Evolutionary conservation across 2,797 vertebrate genomes (phyloP).

Genomic region (Champsocephalus esox): DNA sequence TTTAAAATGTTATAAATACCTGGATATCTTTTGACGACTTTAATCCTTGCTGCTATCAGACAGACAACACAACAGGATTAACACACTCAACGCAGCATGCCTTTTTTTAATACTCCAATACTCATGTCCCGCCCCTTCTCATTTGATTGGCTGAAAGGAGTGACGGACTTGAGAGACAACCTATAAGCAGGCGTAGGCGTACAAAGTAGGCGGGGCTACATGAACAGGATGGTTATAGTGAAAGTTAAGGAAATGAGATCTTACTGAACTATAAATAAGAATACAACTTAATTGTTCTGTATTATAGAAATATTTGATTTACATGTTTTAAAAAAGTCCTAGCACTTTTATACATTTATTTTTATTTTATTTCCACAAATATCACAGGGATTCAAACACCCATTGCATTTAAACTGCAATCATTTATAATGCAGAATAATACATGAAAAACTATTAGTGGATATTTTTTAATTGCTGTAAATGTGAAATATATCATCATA

Average conservation of each 20-base stretch:
- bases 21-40: accelerated
- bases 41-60: accelerated
- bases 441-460: too few species aligned
- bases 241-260: constrained; percentile 51
- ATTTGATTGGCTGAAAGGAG: constrained; percentile 25
- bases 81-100: neutral
- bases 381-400: neutral
- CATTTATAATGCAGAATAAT: neutral
- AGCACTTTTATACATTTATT: too few species aligned
- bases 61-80: accelerated
- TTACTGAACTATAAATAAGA: too few species aligned
- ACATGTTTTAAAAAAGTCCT: too few species aligned
- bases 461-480: neutral
- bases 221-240: accelerated
- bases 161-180: neutral
- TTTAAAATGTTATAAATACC: constrained; percentile 10
- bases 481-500: constrained; percentile 1
- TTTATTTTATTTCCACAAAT: neutral
- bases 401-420: accelerated
- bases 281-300: too few species aligned
- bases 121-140: constrained; percentile 20
- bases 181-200: neutral
- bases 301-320: too few species aligned
- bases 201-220: accelerated
- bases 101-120: accelerated